Conservation (phyloP, 37 sponge, comb jelly and placozoan genomes). For the Lycopodina hypogea region DNA sequence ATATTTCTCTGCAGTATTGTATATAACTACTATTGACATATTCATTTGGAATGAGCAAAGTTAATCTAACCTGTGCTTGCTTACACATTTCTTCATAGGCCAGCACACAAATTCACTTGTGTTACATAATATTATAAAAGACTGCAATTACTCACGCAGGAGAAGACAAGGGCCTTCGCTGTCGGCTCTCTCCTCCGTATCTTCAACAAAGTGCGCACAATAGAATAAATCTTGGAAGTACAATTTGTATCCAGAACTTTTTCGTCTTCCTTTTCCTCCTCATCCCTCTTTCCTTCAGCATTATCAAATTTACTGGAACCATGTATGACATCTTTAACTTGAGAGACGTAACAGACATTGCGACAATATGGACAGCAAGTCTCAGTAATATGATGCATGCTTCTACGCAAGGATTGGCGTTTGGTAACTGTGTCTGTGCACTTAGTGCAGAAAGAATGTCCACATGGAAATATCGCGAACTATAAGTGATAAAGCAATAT, state of each 20-base stretch:
- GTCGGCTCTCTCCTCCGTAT: conserved; percentile 38
- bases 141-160: too few relatives aligned
- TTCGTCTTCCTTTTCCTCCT: not conserved
- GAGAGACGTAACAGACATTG: not conserved
- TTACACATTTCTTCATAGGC: too few relatives aligned
- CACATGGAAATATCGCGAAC: conserved; percentile 82
- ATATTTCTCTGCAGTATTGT: too few relatives aligned
- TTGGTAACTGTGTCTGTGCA: conserved; percentile 29
- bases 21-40: too few relatives aligned
- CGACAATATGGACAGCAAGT: conserved; percentile 68
- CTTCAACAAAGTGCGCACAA: conserved; percentile 24
- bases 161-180: too few relatives aligned
- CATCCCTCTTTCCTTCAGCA: not conserved
- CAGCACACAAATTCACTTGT: too few relatives aligned
- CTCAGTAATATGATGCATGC: not conserved
- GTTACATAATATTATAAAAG: too few relatives aligned
- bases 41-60: too few relatives aligned
- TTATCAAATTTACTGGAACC: not conserved
- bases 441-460: conserved; percentile 66
- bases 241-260: conserved; percentile 11
- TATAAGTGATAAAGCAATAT: not conserved
- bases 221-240: conserved; percentile 70
- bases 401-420: not conserved
- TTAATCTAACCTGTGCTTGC: too few relatives aligned
- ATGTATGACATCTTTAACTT: conserved; percentile 37